These are phyloP conservation scores for Drosophila bocqueti DNA, from an alignment of 1,140 invertebrate genomes.

Conservation along the genomic window DNA sequence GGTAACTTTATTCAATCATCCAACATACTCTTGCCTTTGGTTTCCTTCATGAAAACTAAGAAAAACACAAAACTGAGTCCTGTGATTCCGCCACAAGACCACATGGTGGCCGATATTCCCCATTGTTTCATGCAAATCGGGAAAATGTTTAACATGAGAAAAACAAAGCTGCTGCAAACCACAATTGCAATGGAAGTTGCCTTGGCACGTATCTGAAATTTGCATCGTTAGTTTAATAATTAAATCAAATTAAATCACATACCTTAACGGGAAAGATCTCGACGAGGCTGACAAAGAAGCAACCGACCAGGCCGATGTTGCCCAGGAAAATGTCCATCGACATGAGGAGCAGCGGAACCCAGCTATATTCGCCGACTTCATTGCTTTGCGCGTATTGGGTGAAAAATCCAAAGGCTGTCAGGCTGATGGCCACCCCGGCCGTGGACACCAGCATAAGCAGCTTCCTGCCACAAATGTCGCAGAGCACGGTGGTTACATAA, in stretches of 20 bases:
- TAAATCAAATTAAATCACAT: neutral
- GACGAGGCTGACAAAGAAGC: conserved; percentile 72
- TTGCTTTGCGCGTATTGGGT: conserved; percentile 44
- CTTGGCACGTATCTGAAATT: conserved; percentile 72
- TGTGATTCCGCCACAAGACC: conserved; percentile 57
- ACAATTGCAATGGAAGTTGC: conserved; percentile 62
- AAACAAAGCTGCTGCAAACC: conserved; percentile 62
- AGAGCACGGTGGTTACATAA: conserved; percentile 58
- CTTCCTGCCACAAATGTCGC: conserved; percentile 63
- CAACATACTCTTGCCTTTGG: conserved; percentile 78
- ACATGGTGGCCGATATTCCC: conserved; percentile 75
- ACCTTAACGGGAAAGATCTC: conserved; percentile 78
- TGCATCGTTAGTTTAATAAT: neutral
- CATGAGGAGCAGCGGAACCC: conserved; percentile 71
- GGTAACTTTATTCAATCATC: conserved; percentile 47
- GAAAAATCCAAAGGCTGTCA: conserved; percentile 49
- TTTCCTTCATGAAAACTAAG: conserved; percentile 68
- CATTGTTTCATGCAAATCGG: conserved; percentile 65
- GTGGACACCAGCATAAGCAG: conserved; percentile 61
- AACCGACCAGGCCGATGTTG: conserved; percentile 68
- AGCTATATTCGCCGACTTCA: conserved; percentile 61
- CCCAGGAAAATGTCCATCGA: conserved; percentile 70
- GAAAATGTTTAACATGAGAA: conserved; percentile 67
- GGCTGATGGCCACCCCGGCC: conserved; percentile 51
- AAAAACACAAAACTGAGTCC: conserved; percentile 60